Conservation (phyloP, 2,888 invertebrate species). For the Ormyrus rosae region DNA sequence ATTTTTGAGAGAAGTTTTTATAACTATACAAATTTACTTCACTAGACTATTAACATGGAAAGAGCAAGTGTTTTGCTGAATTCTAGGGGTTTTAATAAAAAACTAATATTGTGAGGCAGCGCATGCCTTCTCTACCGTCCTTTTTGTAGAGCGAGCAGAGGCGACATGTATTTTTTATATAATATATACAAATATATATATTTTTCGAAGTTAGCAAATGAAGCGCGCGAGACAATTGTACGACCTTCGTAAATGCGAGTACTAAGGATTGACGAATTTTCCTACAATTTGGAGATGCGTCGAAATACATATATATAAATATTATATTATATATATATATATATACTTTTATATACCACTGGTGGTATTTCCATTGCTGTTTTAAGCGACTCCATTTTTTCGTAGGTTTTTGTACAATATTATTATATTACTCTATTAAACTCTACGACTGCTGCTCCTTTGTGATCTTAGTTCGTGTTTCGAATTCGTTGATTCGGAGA, state of each 20-base stretch:
- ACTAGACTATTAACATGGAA: constrained; percentile 5
- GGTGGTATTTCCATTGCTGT: constrained; percentile 57
- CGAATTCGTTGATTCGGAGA: constrained; percentile 49
- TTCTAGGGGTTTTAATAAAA: constrained; percentile 18
- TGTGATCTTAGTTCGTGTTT: constrained; percentile 52
- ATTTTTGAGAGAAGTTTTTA: neutral
- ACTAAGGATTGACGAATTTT: constrained; percentile 14
- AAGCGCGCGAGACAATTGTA: constrained; percentile 37
- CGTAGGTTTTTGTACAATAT: constrained; percentile 57
- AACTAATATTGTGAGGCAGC: constrained; percentile 28
- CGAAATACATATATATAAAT: constrained; percentile 29
- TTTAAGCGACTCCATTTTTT: constrained; percentile 53
- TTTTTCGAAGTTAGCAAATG: constrained; percentile 44
- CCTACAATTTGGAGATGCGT: constrained; percentile 19
- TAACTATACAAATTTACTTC: constrained; percentile 7
- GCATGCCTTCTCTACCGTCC: constrained; percentile 54
- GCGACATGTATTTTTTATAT: constrained; percentile 57
- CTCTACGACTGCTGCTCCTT: constrained; percentile 53
- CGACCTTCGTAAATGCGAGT: constrained; percentile 25
- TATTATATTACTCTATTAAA: constrained; percentile 48
- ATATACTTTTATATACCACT: constrained; percentile 49
- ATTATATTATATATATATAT: constrained; percentile 24
- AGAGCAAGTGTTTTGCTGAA: constrained; percentile 3
- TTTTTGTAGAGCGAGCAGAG: constrained; percentile 39
- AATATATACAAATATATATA: constrained; percentile 48